Base-by-base conservation (phyloP, 2,888 invertebrate genomes). In the Gasteruption jaculator region DNA sequence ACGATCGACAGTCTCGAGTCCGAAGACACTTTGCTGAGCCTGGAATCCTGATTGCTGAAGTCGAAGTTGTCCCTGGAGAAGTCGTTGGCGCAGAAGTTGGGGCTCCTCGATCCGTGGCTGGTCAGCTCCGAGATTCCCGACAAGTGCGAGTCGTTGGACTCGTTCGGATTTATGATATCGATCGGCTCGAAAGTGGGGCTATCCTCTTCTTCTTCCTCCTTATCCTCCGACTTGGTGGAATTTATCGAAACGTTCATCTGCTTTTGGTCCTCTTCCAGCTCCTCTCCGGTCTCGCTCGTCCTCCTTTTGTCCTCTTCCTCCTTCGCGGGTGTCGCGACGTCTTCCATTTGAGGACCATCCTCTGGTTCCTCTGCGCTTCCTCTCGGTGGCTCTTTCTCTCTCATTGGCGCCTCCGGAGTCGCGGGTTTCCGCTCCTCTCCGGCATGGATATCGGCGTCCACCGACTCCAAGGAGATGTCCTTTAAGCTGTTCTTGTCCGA, bases 131-230 rank as follows among this genome's bases (percentile, higher is more conserved):
- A 77, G 56, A 80, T 74, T 30, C 76, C 77, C 8, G 81, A 79
- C 26, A 80, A 57, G 59, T 80, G 76, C 3, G 79, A 79, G 57
- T 79, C 77, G 31, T 75, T 72, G 0, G 78, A 78, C 32, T 73
- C 71, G 41, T 71, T 63, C 4, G 71, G 45, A 52, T 65, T 64
- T 58, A 61, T 66, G 47, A 72, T 74, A 46, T 77, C 77, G 16
- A 82, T 68, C 1, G 80, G 81, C 56, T 83, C 83, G 63, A 82
- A 83, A 1, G 78, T 77, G 1, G 83, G 83, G 38, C 82, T 81
- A 41, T 81, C 80, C 53, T 81, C 81, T 56, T 77, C 80, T 38
- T 80, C 81, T 52, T 71, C 73, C 50, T 77, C 78, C 48, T 68
- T 72, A 25, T 74, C 74, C 33, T 75, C 73, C 1, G 68, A 60